Percentiles rank a stretch among this genome's conserved stretches.
Evolutionary conservation across 2,888 invertebrate genomes (phyloP).

Genomic region (Lasioglossum oenotherae): DNA sequence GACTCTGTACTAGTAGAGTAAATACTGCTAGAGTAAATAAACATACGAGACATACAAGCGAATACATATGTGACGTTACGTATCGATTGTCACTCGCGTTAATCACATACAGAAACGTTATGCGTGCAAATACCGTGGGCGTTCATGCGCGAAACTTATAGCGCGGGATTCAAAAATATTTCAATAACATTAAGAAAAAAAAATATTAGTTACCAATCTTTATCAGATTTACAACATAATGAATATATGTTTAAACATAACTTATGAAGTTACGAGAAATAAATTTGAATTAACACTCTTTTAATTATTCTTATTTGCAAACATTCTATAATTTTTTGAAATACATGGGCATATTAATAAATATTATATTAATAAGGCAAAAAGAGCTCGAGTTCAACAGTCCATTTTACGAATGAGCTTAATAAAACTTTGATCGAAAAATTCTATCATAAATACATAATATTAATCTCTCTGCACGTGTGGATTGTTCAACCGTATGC

Average conservation of each 20-base stretch:
- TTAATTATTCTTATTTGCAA: neutral
- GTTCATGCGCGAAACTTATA: neutral
- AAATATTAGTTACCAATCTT: neutral
- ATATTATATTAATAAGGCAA: neutral
- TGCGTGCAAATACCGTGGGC: neutral
- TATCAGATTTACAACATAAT: neutral
- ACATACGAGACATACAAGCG: neutral
- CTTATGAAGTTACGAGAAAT: neutral
- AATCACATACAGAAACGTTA: neutral
- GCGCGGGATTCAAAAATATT: neutral
- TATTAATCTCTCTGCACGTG: neutral
- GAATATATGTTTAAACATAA: neutral
- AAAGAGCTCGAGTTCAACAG: neutral
- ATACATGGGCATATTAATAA: neutral
- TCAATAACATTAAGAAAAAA: neutral
- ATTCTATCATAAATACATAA: neutral
- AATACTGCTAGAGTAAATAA: neutral
- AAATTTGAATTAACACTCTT: neutral
- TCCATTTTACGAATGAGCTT: neutral
- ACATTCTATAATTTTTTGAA: neutral
- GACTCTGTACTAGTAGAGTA: neutral
- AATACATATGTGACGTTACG: neutral
- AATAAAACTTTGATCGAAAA: neutral
- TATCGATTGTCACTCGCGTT: neutral
- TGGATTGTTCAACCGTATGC: neutral